Evolutionary conservation across 1,140 invertebrate species (phyloP), one percentile per base, ranked within the genome.

Genomic region (Aphidius ervi): DNA sequence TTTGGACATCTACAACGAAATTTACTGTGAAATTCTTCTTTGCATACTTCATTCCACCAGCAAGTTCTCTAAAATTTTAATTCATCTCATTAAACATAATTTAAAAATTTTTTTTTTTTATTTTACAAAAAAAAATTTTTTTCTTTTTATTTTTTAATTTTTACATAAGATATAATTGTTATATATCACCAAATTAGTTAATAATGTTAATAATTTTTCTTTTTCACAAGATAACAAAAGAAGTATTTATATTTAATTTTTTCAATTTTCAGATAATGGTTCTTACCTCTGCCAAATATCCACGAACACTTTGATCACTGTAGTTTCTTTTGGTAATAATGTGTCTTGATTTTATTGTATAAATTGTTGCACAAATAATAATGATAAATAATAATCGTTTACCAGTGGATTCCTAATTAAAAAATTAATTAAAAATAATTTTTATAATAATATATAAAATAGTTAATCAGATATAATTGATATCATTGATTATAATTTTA

Each of bases 31-130:
- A 94, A 94, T 74, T 93, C 92, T 76, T 93, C 90, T 74, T 95
- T 94, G 79, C 93, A 95, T 4, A 93, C 86, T 80, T 95, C 93
- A 74, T 94, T 94, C 89, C 91, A 94, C 90, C 91, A 94, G 74
- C 93, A 94, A 40, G 89, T 93, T 71, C 93, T 85, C 92, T 94
- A 69, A 58, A 74, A 67, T 58, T 62, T 67, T 58, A 62, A 31
- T 31, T 31, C 4, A 31, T 31, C 2, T 31, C 8, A 50, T 50
- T 50, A 37, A 31, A 2, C 20, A 0, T n/a, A 56, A 41, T 20
- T 50, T 55, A 56, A 31, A 31, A 3, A 31, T 1, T 1, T 31
- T 31, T 31, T 1, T 31, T 31, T 31, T 31, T 1, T 31, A 31
- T 31, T 31, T 31, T 31, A 16, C 16, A 16, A 16, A 16, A 16